Percentiles rank a stretch among this genome's conserved stretches.
Evolutionary conservation across 2,113 vertebrate genomes (phyloP).

Genomic region (Festucalex cinctus): DNA sequence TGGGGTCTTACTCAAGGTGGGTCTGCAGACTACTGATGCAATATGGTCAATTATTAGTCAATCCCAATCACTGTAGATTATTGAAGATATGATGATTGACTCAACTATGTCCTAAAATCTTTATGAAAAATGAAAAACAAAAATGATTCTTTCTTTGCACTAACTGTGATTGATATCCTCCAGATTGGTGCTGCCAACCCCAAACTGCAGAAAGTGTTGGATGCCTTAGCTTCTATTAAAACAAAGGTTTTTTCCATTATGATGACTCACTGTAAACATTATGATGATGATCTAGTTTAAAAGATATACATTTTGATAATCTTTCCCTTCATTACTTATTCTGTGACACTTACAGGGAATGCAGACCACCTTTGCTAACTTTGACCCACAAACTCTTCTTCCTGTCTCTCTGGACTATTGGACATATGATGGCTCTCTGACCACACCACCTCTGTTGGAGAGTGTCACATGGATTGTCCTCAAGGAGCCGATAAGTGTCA

Average conservation of each 20-base stretch:
- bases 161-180: neutral
- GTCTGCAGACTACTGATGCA: conserved; percentile 1
- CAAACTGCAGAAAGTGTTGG: conserved; percentile 83
- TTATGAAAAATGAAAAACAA: too few species aligned
- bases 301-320: too few species aligned
- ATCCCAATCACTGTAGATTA: too few species aligned
- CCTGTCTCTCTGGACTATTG: conserved; percentile 81
- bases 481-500: conserved; percentile 82
- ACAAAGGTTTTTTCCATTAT: conserved; percentile 74
- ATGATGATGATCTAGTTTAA: too few species aligned
- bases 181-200: conserved; percentile 82
- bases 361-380: conserved; percentile 77
- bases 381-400: conserved; percentile 80
- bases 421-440: conserved; percentile 91
- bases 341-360: conserved; percentile 70
- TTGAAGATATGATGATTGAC: too few species aligned
- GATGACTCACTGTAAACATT: neutral
- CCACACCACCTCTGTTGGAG: conserved; percentile 88
- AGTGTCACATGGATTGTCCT: conserved; percentile 90
- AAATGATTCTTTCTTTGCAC: neutral
- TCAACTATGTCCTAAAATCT: too few species aligned
- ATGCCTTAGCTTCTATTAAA: conserved; percentile 76
- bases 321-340: neutral
- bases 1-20: conserved; percentile 90
- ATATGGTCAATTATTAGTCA: too few species aligned